Base-by-base conservation (phyloP, 92 coral and sea anemone genomes). In the Virgularia gustaviana region DNA sequence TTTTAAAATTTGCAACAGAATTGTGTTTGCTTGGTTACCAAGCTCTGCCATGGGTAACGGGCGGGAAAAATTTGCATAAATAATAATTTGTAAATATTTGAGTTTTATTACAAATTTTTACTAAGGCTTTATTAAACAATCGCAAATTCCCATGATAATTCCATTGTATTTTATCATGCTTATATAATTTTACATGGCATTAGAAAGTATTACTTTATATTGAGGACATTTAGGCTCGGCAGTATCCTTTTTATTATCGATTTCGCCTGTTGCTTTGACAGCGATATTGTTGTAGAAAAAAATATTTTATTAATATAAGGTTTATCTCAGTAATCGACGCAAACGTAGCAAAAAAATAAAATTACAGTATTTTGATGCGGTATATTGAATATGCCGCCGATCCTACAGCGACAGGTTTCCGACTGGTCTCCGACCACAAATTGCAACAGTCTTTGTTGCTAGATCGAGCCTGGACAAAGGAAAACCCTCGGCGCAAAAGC, bases 21-120 rank as follows among this genome's bases (percentile, higher is more conserved):
- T 42, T 75, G 65, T 80, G 79, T 73, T 81, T 83, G 95, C 83
- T 72, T 55, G 95, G 95, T 85, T 85, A 85, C 95, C 51, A 61
- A 71, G 81, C 83, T 88, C 59, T 68, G 57, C 41, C 75, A 68
- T 68, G 75, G 75, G 51, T 11, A 13, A 9, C 22, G 19, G 34
- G 13, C 24, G 28, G 22, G 35, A 10, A 5, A 13, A 35, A 60
- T 31, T 60, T 42, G 66, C 34, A 2, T 32, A 36, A 2, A 43
- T 4, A 20, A 20, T 20, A 55, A 10, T 23, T 54, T 54, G 24
- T 23, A 23, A 10, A 20, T 2, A 49, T n/a, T n/a, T n/a, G n/a
- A n/a, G n/a, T n/a, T n/a, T n/a, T n/a, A n/a, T n/a, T n/a, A n/a
- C n/a, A n/a, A n/a, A n/a, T n/a, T n/a, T n/a, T n/a, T n/a, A n/a